Conservation (phyloP, 2,797 vertebrate species). For the Melanogrammus aeglefinus region DNA sequence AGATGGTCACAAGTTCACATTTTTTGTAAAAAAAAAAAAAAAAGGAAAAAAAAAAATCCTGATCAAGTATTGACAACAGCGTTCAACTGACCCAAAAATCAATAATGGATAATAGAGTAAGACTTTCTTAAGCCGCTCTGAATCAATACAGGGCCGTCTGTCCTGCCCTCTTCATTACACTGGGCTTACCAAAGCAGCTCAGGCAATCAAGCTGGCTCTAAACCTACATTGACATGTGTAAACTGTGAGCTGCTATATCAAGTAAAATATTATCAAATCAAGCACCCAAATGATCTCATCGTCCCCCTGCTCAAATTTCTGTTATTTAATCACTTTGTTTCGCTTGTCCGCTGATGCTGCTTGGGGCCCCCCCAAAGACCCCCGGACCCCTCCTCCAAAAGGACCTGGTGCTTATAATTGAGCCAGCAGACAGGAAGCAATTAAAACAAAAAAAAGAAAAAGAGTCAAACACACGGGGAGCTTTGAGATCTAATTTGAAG, state of each 20-base stretch:
- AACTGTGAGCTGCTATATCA: constrained; percentile 35
- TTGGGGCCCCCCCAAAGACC: constrained; percentile 20
- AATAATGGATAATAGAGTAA: constrained; percentile 52
- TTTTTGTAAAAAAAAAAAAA: constrained; percentile 46
- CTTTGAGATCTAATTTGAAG: constrained; percentile 69
- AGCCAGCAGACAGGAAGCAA: constrained; percentile 76
- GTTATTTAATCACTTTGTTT: constrained; percentile 60
- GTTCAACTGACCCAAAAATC: constrained; percentile 54
- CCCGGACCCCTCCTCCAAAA: constrained; percentile 26
- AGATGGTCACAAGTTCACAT: not conserved
- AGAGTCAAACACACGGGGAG: constrained; percentile 74
- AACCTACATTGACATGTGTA: constrained; percentile 48
- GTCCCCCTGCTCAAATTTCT: constrained; percentile 62
- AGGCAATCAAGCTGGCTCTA: constrained; percentile 35
- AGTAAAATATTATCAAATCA: constrained; percentile 63
- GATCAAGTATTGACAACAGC: constrained; percentile 38
- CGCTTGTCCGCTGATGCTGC: constrained; percentile 43
- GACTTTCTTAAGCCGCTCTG: constrained; percentile 41
- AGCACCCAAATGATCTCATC: constrained; percentile 57
- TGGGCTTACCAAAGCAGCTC: constrained; percentile 29
- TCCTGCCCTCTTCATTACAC: constrained; percentile 30
- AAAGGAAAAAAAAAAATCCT: constrained; percentile 5
- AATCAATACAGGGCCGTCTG: constrained; percentile 45
- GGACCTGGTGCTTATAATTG: constrained; percentile 67
- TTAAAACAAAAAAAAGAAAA: constrained; percentile 58